A percentile compares a stretch with the other conserved stretches of the same genome.
These are phyloP conservation scores for Melipona quadrifasciata DNA, from an alignment of 1,140 invertebrate genomes.

Conservation along the genomic window DNA sequence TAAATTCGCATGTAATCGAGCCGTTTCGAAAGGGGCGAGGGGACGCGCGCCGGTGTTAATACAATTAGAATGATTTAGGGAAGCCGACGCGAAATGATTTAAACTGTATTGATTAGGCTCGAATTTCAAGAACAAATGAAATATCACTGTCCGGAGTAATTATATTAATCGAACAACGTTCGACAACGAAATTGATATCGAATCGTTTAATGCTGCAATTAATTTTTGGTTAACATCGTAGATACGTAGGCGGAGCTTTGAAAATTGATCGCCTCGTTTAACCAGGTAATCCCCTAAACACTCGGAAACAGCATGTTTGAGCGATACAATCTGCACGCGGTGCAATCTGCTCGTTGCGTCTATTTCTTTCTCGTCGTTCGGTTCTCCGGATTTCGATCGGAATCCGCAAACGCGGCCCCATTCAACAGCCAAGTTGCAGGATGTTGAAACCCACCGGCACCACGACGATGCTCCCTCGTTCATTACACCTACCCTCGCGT, in stretches of 20 bases:
- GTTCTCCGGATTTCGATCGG: conserved; percentile 25
- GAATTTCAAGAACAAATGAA: background rate
- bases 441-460: conserved; percentile 41
- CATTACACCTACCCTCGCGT: conserved; percentile 32
- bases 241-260: background rate
- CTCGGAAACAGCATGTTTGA: conserved; percentile 3
- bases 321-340: conserved; percentile 30
- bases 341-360: background rate
- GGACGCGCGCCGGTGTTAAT: background rate
- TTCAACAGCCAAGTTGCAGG: conserved; percentile 22
- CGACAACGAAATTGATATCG: background rate
- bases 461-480: conserved; percentile 37
- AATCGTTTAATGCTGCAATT: background rate
- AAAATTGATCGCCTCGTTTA: conserved; percentile 11
- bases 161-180: background rate
- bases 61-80: background rate
- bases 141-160: background rate
- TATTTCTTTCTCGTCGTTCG: conserved; percentile 35
- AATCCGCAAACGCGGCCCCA: conserved; percentile 2
- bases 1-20: background rate
- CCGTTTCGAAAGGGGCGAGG: background rate
- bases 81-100: background rate
- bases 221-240: background rate
- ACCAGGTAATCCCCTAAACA: conserved; percentile 17
- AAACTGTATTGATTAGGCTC: background rate